Percentiles rank a stretch among this genome's conserved stretches.
phyloP scores from a whole-genome alignment of 2,113 vertebrate species.

The Aphyosemion australe region DNA sequence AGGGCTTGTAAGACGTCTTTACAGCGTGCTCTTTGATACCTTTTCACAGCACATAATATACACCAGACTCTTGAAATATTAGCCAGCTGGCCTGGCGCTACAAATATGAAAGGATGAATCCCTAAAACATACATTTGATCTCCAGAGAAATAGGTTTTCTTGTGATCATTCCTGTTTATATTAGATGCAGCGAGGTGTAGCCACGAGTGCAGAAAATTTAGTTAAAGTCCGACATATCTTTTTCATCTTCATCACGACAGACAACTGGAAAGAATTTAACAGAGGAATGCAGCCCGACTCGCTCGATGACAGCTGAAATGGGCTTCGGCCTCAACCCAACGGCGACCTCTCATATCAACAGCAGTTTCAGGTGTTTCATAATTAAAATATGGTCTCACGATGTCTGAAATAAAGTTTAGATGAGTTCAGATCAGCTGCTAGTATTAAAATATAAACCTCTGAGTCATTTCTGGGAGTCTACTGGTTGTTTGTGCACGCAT shows the following conservation, averaged over 20 bases:
- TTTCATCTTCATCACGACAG: not conserved
- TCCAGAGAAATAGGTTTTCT: constrained; percentile 1
- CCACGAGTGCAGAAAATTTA: not conserved
- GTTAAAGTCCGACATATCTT: not conserved
- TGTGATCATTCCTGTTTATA: not conserved
- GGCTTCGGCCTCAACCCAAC: not conserved
- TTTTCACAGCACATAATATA: constrained; percentile 59
- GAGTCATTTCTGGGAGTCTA: constrained; percentile 16
- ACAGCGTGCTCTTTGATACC: constrained; percentile 58
- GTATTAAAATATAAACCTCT: constrained; percentile 2
- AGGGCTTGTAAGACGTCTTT: constrained; percentile 69
- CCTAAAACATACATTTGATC: constrained; percentile 1
- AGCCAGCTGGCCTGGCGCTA: constrained; percentile 41
- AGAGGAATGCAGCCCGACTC: not conserved
- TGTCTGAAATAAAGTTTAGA: not conserved
- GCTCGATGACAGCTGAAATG: not conserved
- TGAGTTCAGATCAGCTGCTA: not conserved
- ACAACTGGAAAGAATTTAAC: not conserved
- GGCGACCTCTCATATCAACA: not conserved
- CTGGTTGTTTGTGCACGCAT: constrained; percentile 38
- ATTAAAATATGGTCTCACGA: not conserved
- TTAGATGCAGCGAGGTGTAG: not conserved
- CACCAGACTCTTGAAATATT: constrained; percentile 55
- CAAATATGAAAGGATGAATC: constrained; percentile 25
- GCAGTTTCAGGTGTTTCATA: not conserved